These are phyloP conservation scores for Leptinotarsa lineolata DNA, from an alignment of 1,140 invertebrate species.

Conservation along the genomic window DNA sequence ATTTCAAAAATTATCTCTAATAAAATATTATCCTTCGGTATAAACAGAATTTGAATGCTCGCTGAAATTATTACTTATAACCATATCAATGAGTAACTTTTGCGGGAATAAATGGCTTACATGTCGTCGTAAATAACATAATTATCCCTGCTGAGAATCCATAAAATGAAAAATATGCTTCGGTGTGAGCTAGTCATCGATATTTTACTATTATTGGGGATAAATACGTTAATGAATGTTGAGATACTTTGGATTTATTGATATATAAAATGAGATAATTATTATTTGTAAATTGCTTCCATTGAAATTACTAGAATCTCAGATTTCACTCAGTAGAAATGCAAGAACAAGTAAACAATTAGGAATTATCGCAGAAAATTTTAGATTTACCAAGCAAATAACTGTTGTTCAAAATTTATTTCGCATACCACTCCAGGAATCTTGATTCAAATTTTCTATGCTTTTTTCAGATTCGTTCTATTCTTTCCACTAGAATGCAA, in stretches of 20 bases:
- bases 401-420: no score
- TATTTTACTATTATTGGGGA: slow-evolving; percentile 25
- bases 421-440: no score
- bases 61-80: slow-evolving; percentile 19
- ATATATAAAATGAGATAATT: slow-evolving; percentile 24
- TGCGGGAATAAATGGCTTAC: neutral
- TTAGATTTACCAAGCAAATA: no score
- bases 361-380: no score
- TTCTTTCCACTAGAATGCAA: no score
- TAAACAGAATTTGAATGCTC: slow-evolving; percentile 20
- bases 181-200: slow-evolving; percentile 21
- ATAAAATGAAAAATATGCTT: slow-evolving; percentile 22
- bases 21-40: slow-evolving; percentile 17
- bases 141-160: slow-evolving; percentile 18
- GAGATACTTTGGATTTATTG: slow-evolving; percentile 23
- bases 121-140: slow-evolving; percentile 20
- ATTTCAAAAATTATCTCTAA: slow-evolving; percentile 8
- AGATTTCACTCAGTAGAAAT: neutral
- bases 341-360: no score
- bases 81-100: slow-evolving; percentile 17
- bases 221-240: slow-evolving; percentile 26
- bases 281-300: slow-evolving; percentile 4
- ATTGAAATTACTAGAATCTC: slow-evolving; percentile 5
- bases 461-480: no score
- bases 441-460: no score